A percentile compares a stretch with the other conserved stretches of the same genome.
Evolutionary conservation across 2,888 invertebrate species (phyloP).

Genomic region (Nomada goodeniana): DNA sequence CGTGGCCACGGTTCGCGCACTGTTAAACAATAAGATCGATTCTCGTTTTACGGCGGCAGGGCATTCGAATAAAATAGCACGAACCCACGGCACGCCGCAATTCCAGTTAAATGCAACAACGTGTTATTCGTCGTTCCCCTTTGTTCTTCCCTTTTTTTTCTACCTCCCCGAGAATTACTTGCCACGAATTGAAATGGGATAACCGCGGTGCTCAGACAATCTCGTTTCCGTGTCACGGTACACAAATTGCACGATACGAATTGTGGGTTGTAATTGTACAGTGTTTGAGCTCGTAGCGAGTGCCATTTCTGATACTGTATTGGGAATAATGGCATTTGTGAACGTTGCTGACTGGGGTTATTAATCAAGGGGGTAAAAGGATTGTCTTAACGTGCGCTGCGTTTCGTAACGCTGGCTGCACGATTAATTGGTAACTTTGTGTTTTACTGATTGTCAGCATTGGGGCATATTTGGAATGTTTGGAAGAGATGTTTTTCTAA

Average conservation of each 20-base stretch:
- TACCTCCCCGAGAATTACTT: slow-evolving; percentile 20
- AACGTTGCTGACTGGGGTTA: too few species aligned
- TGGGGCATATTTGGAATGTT: too few species aligned
- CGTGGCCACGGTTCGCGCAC: not conserved
- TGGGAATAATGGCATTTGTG: too few species aligned
- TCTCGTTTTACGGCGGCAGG: not conserved
- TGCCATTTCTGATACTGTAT: not conserved
- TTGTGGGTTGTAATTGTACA: not conserved
- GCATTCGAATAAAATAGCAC: slow-evolving; percentile 22
- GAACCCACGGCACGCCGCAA: not conserved
- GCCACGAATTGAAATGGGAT: slow-evolving; percentile 16
- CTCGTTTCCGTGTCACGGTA: slow-evolving; percentile 1
- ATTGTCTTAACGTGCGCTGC: too few species aligned
- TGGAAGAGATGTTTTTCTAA: too few species aligned
- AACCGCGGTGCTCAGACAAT: not conserved
- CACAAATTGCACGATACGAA: not conserved
- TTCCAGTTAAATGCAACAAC: slow-evolving; percentile 25
- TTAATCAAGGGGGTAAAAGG: too few species aligned
- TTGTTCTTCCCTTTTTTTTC: slow-evolving; percentile 15
- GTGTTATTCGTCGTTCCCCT: slow-evolving; percentile 16
- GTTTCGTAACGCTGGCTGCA: too few species aligned
- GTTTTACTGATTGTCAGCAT: too few species aligned
- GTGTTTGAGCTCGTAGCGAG: not conserved
- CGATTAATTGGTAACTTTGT: too few species aligned
- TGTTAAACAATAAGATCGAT: slow-evolving; percentile 19